Percentiles rank a stretch among this genome's conserved stretches.
Evolutionary conservation across 2,113 vertebrate genomes (phyloP).

Genomic region (Acrocephalus arundinaceus): DNA sequence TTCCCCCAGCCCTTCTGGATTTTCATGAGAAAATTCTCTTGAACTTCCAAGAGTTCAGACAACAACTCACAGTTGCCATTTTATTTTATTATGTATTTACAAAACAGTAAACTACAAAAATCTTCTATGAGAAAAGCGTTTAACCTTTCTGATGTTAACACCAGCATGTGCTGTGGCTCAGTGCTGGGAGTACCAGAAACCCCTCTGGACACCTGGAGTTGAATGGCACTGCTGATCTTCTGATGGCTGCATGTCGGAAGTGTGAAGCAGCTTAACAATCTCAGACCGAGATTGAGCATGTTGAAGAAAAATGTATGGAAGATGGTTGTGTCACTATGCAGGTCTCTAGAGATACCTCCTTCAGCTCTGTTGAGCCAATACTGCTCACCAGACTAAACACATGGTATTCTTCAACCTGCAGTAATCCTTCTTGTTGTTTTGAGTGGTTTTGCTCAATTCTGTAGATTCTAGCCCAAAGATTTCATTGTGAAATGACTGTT

Average conservation of each 20-base stretch:
- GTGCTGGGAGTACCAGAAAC: background rate
- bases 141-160: background rate
- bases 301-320: background rate
- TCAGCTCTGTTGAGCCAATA: background rate
- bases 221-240: background rate
- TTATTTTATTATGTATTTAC: background rate
- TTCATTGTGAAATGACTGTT: background rate
- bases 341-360: background rate
- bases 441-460: background rate
- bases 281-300: background rate
- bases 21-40: background rate
- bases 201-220: background rate
- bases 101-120: background rate
- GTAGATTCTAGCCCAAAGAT: background rate
- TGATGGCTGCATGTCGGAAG: background rate
- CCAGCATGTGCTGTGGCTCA: accelerated
- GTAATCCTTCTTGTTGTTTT: background rate
- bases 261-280: background rate
- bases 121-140: background rate
- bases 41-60: background rate
- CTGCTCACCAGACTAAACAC: background rate
- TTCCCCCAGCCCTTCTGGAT: background rate
- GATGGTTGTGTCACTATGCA: background rate
- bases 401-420: background rate
- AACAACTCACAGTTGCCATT: background rate